Conservation (phyloP, 2,113 vertebrate genomes). For the Larimichthys polyactis region DNA sequence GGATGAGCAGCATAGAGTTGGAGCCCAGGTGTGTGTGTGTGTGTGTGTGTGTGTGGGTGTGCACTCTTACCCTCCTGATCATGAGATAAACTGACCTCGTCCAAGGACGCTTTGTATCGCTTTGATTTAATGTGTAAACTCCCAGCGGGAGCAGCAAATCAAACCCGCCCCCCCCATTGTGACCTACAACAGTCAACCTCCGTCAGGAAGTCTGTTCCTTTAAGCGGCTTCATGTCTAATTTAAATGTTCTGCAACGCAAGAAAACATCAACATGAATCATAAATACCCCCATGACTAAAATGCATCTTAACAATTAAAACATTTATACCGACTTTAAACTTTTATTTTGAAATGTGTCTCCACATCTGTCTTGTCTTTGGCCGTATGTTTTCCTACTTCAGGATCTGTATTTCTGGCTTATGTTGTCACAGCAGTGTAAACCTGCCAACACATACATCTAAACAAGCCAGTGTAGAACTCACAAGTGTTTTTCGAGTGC, state of each 20-base stretch:
- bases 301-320: slow-evolving; percentile 8
- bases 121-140: slow-evolving; percentile 54
- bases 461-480: neutral
- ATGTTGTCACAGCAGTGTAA: neutral
- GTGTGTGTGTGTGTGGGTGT: slow-evolving; percentile 3
- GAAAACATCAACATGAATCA: slow-evolving; percentile 51
- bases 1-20: slow-evolving; percentile 88
- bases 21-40: slow-evolving; percentile 82
- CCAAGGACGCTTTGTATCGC: slow-evolving; percentile 37
- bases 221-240: slow-evolving; percentile 43
- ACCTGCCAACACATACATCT: neutral
- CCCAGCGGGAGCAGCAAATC: slow-evolving; percentile 57
- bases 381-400: neutral
- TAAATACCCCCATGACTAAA: slow-evolving; percentile 40
- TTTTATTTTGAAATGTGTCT: slow-evolving; percentile 26
- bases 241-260: slow-evolving; percentile 34
- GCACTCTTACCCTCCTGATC: slow-evolving; percentile 18
- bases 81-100: slow-evolving; percentile 38
- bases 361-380: neutral
- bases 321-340: neutral
- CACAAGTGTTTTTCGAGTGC: neutral
- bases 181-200: slow-evolving; percentile 47
- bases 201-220: slow-evolving; percentile 18
- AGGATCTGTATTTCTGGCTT: neutral
- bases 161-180: slow-evolving; percentile 30